Evolutionary conservation across 2,888 invertebrate genomes (phyloP).

Genomic region (Cactoblastis cactorum): DNA sequence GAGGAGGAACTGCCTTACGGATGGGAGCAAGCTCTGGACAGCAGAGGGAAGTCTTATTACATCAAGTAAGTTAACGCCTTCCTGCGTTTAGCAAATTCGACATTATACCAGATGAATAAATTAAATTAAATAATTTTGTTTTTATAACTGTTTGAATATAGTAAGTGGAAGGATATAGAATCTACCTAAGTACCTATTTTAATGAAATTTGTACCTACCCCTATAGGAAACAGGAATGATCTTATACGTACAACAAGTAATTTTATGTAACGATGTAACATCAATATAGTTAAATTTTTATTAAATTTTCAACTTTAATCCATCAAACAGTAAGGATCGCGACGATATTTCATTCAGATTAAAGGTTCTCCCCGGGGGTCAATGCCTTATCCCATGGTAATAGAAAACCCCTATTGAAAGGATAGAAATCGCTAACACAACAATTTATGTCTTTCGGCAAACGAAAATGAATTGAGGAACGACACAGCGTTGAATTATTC

Average conservation of each 20-base stretch:
- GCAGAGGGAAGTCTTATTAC: slow-evolving; percentile 87
- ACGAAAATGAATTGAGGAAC: background rate
- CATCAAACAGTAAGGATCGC: background rate
- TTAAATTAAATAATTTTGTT: too few species aligned
- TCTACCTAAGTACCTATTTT: too few species aligned
- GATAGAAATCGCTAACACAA: background rate
- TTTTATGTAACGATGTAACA: too few species aligned
- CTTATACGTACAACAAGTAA: too few species aligned
- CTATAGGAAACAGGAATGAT: too few species aligned
- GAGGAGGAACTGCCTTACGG: slow-evolving; percentile 88
- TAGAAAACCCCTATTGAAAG: slow-evolving; percentile 5
- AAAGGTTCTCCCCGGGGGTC: background rate
- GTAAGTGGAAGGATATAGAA: too few species aligned
- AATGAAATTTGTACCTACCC: too few species aligned
- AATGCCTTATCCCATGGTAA: background rate
- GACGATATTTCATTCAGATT: slow-evolving; percentile 1
- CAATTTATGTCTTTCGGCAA: background rate
- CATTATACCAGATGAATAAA: background rate
- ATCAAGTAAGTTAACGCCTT: slow-evolving; percentile 82
- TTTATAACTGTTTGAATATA: too few species aligned
- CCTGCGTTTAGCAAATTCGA: too few species aligned
- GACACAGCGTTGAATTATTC: background rate
- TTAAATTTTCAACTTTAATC: background rate
- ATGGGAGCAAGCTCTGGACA: slow-evolving; percentile 93
- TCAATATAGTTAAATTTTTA: too few species aligned